These are phyloP conservation scores for Chymomyza amoena DNA, from an alignment of 2,888 invertebrate genomes.

Conservation along the genomic window DNA sequence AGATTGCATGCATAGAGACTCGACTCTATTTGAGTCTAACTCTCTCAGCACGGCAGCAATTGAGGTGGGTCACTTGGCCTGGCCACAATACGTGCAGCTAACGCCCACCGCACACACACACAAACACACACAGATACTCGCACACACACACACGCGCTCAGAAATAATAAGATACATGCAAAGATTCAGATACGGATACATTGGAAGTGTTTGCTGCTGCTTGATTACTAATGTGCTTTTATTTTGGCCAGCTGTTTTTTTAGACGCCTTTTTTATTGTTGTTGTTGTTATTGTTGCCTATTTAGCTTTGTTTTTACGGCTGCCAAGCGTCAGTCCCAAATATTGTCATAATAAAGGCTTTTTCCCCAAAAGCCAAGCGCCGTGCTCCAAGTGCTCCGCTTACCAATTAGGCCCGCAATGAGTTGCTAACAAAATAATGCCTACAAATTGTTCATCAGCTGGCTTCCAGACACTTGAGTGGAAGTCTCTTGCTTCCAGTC, in stretches of 20 bases:
- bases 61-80: constrained; percentile 58
- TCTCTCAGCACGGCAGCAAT: constrained; percentile 42
- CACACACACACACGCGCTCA: constrained; percentile 11
- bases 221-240: constrained; percentile 53
- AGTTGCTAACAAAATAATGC: constrained; percentile 2
- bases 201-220: constrained; percentile 33
- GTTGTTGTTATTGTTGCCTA: constrained; percentile 54
- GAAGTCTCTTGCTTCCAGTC: too few relatives aligned
- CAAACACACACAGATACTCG: too few relatives aligned
- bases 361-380: constrained; percentile 52
- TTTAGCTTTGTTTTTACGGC: background rate
- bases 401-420: constrained; percentile 50
- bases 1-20: constrained; percentile 58
- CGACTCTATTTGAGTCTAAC: background rate
- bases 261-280: constrained; percentile 21
- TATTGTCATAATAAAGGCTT: constrained; percentile 67
- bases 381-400: constrained; percentile 19
- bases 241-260: constrained; percentile 2
- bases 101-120: constrained; percentile 57
- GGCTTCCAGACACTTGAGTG: background rate
- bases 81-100: constrained; percentile 9
- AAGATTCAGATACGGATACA: constrained; percentile 27
- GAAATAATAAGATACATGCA: constrained; percentile 12
- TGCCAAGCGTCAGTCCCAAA: constrained; percentile 27
- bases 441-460: background rate